phyloP scores from a whole-genome alignment of 2,113 vertebrate species.

The Hiodon alosoides region DNA sequence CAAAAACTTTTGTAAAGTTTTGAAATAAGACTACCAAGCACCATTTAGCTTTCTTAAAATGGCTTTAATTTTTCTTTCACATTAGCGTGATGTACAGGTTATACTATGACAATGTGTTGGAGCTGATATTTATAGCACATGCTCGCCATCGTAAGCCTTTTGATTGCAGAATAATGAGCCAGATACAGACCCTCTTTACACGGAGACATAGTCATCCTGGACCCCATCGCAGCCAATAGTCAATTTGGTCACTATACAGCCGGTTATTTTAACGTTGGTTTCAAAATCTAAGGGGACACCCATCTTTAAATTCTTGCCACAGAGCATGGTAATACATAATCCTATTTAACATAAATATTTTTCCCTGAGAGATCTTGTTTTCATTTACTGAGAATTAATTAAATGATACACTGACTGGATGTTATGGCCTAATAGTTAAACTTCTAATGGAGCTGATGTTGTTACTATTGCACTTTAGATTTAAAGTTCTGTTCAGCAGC shows the following conservation, averaged over 20 bases:
- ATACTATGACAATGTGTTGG: conserved; percentile 36
- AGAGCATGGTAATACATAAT: conserved; percentile 31
- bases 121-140: conserved; percentile 46
- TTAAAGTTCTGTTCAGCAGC: not conserved
- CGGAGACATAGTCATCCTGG: not conserved
- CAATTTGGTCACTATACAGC: not conserved
- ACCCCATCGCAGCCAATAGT: conserved; percentile 10
- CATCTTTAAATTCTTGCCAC: conserved; percentile 26
- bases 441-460: not conserved
- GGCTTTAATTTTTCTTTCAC: conserved; percentile 55
- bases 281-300: too few relatives aligned
- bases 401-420: not conserved
- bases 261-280: not conserved
- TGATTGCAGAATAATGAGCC: not conserved
- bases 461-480: not conserved
- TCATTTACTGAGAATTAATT: conserved; percentile 22
- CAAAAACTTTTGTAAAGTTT: not conserved
- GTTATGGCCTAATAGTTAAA: conserved; percentile 3
- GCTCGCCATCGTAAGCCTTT: conserved; percentile 33
- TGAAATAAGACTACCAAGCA: not conserved
- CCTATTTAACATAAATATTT: conserved; percentile 28
- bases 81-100: conserved; percentile 56
- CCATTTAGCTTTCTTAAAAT: conserved; percentile 41
- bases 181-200: too few relatives aligned
- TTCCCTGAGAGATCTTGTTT: conserved; percentile 18